Evolutionary conservation across 2,797 vertebrate genomes (phyloP), one percentile per base, ranked within the genome.

Genomic region (Muscicapa comitata): DNA sequence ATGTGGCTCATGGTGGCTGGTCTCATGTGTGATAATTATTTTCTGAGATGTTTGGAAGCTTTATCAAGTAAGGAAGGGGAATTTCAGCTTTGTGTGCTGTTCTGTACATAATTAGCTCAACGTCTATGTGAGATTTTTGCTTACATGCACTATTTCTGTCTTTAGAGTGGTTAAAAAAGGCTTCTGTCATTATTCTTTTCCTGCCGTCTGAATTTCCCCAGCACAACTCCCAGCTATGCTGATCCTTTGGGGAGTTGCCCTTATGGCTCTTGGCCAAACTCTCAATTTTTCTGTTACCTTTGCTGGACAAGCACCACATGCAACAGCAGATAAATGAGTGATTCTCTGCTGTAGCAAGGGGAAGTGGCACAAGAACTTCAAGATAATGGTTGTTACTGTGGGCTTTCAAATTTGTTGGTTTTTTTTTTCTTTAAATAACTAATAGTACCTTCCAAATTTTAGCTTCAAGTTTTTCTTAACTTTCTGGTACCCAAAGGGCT

Each of bases 221-320:
- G 47, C 25, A 8, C 14, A 45, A 55, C 73, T 62, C 70, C 24
- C 21, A 38, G 19, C 21, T 59, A 0, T 48, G 47, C 40, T 1
- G 17, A 31, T 86, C 15, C 10, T 68, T 20, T 29, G 43, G 35
- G 84, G 65, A 54, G 65, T 9, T 86, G 77, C 47, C 0, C 0
- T 84, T 88, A 7, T 5, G 70, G 79, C 70, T 88, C 7, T 23
- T 61, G 18, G 55, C 76, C 90, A 78, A 43, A 4, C 17, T 58
- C 25, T 40, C 72, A 9, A 7, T 94, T 94, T 94, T 91, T 79
- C 73, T 72, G 82, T 78, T 93, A 42, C 66, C 28, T 81, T 84
- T 88, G 33, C 72, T 94, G 70, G 83, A 45, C 77, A 68, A 94
- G 45, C 76, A 62, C 31, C 71, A 37, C 2, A 1, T 79, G 83